phyloP scores from a whole-genome alignment of 2,113 vertebrate species.

The Neoarius graeffei region DNA sequence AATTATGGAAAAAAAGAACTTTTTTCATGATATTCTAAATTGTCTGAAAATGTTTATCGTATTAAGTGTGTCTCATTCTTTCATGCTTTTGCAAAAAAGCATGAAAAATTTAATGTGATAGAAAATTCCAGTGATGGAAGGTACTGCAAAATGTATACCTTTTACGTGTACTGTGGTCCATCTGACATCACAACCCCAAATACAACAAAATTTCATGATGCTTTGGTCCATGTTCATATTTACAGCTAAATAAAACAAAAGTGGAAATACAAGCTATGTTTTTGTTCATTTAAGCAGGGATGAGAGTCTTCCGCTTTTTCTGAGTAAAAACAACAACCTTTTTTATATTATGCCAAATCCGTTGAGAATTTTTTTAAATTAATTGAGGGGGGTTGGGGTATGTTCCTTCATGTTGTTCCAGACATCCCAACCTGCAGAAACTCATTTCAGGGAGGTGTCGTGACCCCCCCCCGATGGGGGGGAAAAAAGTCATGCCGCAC shows the following conservation, averaged over 20 bases:
- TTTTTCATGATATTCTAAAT: too few species aligned
- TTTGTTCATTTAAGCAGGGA: neutral
- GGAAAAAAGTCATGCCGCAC: too few species aligned
- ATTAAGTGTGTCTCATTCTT: neutral
- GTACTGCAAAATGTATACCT: neutral
- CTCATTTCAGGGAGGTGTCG: too few species aligned
- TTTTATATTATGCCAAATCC: too few species aligned
- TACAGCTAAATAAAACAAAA: neutral
- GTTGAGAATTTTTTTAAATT: too few species aligned
- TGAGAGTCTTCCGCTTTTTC: too few species aligned
- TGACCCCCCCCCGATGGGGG: too few species aligned
- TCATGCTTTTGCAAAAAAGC: neutral
- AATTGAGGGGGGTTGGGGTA: too few species aligned
- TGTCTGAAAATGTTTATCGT: neutral
- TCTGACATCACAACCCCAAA: neutral
- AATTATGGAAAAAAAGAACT: too few species aligned
- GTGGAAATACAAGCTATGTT: neutral
- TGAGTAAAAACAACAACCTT: too few species aligned
- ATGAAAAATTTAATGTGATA: neutral
- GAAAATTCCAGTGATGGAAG: neutral
- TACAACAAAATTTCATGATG: neutral
- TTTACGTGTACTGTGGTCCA: neutral
- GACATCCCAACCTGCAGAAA: too few species aligned
- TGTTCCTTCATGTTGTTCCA: too few species aligned
- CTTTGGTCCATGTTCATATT: neutral